phyloP scores from a whole-genome alignment of 2,888 invertebrate genomes.

The Nyleta sp. region DNA sequence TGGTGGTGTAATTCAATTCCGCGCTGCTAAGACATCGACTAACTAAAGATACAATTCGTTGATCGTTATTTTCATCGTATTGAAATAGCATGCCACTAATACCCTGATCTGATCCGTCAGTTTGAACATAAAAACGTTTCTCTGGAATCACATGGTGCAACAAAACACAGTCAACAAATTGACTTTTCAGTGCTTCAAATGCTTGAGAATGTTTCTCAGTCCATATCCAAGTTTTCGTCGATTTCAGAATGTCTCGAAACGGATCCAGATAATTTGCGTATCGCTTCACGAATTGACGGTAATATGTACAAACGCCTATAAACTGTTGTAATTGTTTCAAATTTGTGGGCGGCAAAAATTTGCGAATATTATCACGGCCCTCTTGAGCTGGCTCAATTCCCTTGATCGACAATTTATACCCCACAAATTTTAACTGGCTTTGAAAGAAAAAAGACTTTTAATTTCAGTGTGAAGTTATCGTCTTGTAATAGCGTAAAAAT shows the following conservation, averaged over 20 bases:
- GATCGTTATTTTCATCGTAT: slow-evolving; percentile 3
- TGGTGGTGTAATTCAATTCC: slow-evolving; percentile 67
- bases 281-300: neutral
- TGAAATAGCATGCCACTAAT: slow-evolving; percentile 64
- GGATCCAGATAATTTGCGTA: neutral
- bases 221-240: neutral
- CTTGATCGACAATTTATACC: slow-evolving; percentile 38
- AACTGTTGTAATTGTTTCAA: slow-evolving; percentile 2
- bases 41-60: slow-evolving; percentile 43
- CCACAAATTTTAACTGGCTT: slow-evolving; percentile 45
- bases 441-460: slow-evolving; percentile 68
- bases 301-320: neutral
- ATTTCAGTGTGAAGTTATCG: slow-evolving; percentile 67
- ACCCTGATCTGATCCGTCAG: slow-evolving; percentile 46
- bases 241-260: neutral
- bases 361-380: slow-evolving; percentile 61
- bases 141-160: slow-evolving; percentile 25
- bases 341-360: slow-evolving; percentile 63
- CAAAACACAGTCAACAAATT: neutral
- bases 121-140: slow-evolving; percentile 51
- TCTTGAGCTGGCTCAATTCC: slow-evolving; percentile 37
- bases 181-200: slow-evolving; percentile 39
- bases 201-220: neutral
- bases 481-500: slow-evolving; percentile 33
- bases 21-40: slow-evolving; percentile 65